Conservation (phyloP, 2,888 invertebrate species). For the Sericinus montela region DNA sequence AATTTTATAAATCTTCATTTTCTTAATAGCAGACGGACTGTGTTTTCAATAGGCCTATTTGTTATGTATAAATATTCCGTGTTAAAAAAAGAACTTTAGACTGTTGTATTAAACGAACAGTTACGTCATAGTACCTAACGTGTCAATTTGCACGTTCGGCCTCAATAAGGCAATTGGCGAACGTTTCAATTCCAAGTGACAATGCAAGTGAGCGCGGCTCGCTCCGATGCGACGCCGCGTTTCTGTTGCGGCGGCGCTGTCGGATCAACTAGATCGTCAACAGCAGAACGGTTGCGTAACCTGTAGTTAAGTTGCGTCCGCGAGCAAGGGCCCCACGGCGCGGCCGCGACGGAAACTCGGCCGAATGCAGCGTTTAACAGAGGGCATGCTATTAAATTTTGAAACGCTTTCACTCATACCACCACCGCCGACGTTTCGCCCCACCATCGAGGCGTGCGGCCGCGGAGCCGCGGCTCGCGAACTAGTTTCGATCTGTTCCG, state of each 20-base stretch:
- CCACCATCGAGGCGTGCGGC: slow-evolving; percentile 25
- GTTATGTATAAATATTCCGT: too few relatives aligned
- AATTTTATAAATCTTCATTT: too few relatives aligned
- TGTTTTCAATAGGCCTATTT: too few relatives aligned
- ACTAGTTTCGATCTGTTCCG: slow-evolving; percentile 37
- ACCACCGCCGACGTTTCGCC: slow-evolving; percentile 24
- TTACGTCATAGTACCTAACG: slow-evolving; percentile 9
- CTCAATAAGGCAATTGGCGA: slow-evolving; percentile 34
- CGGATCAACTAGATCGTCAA: slow-evolving; percentile 34
- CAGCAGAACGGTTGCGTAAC: slow-evolving; percentile 29
- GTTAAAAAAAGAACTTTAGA: not conserved
- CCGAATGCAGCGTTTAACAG: slow-evolving; percentile 50
- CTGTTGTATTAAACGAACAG: not conserved
- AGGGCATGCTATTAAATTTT: slow-evolving; percentile 55
- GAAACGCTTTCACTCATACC: slow-evolving; percentile 64
- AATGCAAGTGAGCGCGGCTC: slow-evolving; percentile 24
- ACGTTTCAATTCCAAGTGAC: slow-evolving; percentile 29
- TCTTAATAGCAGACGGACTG: too few relatives aligned
- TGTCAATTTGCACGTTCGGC: slow-evolving; percentile 38
- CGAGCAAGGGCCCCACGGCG: slow-evolving; percentile 37
- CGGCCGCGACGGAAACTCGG: slow-evolving; percentile 37
- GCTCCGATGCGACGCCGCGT: slow-evolving; percentile 8
- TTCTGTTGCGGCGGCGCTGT: slow-evolving; percentile 24
- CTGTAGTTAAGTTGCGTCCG: slow-evolving; percentile 26
- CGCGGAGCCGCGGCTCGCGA: slow-evolving; percentile 32